A percentile compares a stretch with the other conserved stretches of the same genome.
Conservation (phyloP, 2,113 vertebrate species). For the Edolisoma coerulescens region DNA sequence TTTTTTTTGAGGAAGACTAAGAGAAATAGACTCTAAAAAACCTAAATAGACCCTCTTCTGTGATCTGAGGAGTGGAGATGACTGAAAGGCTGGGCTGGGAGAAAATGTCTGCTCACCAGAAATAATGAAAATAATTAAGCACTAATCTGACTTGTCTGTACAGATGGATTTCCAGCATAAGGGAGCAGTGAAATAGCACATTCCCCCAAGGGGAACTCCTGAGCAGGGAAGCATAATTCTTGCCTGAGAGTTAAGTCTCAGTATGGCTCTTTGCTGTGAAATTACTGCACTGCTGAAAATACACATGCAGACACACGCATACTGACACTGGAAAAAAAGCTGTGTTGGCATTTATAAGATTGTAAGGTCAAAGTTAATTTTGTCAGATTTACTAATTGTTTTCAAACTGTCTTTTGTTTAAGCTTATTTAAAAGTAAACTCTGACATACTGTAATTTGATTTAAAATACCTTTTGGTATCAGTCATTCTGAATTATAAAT, state of each 20-base stretch:
- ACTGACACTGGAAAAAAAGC: background rate
- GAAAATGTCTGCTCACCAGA: background rate
- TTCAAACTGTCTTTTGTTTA: conserved; percentile 36
- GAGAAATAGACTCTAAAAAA: background rate
- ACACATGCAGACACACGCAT: background rate
- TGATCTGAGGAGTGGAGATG: background rate
- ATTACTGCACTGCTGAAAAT: background rate
- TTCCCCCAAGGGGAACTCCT: background rate
- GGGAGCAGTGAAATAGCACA: background rate
- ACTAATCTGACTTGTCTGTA: background rate
- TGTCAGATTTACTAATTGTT: conserved; percentile 49
- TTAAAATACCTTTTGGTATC: conserved; percentile 56
- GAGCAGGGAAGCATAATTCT: background rate
- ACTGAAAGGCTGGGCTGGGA: background rate
- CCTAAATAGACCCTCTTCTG: background rate
- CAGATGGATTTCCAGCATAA: background rate
- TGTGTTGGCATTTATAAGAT: conserved; percentile 2
- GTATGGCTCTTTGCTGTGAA: background rate
- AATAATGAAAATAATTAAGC: background rate
- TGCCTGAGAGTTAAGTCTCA: background rate
- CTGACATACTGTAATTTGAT: conserved; percentile 18
- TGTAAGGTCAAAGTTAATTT: conserved; percentile 49
- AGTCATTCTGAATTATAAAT: conserved; percentile 63
- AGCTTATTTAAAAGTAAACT: conserved; percentile 55
- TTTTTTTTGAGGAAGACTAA: background rate